phyloP scores from a whole-genome alignment of 2,888 invertebrate genomes.

The Eupithecia inturbata region DNA sequence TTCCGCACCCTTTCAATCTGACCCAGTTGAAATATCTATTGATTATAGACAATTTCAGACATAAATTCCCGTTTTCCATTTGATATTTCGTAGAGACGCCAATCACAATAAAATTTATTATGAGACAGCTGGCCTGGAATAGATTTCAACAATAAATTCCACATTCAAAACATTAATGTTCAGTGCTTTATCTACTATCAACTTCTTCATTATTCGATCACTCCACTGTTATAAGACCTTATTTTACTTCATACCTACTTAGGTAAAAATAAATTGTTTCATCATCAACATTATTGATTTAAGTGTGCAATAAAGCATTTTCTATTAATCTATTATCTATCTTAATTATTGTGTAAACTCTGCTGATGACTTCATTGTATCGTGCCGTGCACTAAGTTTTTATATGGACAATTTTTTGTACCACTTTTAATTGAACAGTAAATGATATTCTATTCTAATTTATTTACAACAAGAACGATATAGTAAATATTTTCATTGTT shows the following conservation, averaged over 20 bases:
- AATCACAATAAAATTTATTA: slow-evolving; percentile 13
- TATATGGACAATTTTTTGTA: too few relatives aligned
- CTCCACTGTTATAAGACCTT: neutral
- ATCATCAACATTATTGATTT: neutral
- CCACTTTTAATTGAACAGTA: too few relatives aligned
- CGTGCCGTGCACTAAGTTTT: too few relatives aligned
- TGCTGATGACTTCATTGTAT: too few relatives aligned
- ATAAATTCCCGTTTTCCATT: slow-evolving; percentile 5
- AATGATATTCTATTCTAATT: neutral
- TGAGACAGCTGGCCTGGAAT: slow-evolving; percentile 7
- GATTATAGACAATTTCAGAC: slow-evolving; percentile 27
- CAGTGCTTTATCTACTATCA: neutral
- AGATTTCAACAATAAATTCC: slow-evolving; percentile 7
- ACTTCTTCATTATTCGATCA: neutral
- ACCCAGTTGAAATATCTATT: slow-evolving; percentile 39
- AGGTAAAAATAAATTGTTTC: neutral
- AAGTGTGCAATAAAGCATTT: too few relatives aligned
- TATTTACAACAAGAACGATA: neutral
- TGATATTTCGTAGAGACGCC: slow-evolving; percentile 6
- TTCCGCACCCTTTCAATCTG: slow-evolving; percentile 35
- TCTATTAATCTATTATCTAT: too few relatives aligned
- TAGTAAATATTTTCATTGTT: neutral
- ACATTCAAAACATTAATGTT: neutral
- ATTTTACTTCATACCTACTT: neutral
- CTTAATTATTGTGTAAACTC: too few relatives aligned